Conservation (phyloP, 2,113 vertebrate species). For the Chaetura pelagica region DNA sequence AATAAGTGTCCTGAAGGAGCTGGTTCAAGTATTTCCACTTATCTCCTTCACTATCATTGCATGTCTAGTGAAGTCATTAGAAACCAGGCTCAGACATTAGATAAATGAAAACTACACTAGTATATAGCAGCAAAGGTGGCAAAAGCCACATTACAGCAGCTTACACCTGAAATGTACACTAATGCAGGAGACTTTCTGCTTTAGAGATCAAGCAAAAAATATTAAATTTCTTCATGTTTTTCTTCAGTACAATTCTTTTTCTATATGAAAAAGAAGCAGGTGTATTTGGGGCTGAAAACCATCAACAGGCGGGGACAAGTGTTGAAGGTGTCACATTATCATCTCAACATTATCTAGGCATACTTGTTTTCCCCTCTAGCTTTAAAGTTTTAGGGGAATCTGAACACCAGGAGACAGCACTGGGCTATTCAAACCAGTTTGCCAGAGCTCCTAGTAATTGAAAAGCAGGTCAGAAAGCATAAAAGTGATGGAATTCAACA, state of each 20-base stretch:
- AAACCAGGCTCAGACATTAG: background rate
- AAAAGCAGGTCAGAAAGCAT: background rate
- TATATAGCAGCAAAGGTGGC: background rate
- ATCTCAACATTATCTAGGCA: background rate
- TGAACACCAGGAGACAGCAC: background rate
- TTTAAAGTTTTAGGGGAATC: background rate
- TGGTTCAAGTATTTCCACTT: background rate
- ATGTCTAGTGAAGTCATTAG: background rate
- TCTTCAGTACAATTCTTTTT: background rate
- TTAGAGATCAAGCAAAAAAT: background rate
- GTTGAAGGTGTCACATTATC: background rate
- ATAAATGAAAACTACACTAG: background rate
- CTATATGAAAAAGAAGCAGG: background rate
- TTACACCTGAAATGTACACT: background rate
- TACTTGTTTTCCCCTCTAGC: background rate
- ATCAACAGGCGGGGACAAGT: background rate
- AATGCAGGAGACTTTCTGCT: background rate
- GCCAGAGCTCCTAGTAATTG: background rate
- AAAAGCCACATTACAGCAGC: background rate
- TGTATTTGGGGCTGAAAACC: background rate
- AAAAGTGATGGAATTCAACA: background rate
- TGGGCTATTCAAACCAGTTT: background rate
- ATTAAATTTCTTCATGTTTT: background rate
- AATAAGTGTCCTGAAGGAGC: background rate
- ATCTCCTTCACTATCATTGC: background rate